These are phyloP conservation scores for Trisateles emortualis DNA, from an alignment of 2,888 invertebrate species.

Conservation along the genomic window DNA sequence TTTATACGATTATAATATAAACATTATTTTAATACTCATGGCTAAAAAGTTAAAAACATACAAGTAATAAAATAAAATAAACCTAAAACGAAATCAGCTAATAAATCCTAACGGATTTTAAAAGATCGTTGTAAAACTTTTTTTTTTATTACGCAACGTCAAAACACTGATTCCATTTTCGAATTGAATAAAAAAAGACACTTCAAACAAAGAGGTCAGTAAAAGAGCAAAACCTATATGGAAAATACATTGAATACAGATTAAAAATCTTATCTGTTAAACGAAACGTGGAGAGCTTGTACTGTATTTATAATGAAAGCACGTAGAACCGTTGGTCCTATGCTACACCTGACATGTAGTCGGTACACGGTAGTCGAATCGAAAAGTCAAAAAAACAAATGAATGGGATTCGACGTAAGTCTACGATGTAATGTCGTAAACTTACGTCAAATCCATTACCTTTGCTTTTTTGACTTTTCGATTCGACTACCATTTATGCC, in stretches of 20 bases:
- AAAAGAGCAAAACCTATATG: neutral
- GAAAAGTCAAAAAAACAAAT: too few species aligned
- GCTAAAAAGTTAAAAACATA: constrained; percentile 20
- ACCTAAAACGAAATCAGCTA: constrained; percentile 24
- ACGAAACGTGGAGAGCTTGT: constrained; percentile 4
- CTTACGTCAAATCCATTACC: too few species aligned
- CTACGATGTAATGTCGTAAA: too few species aligned
- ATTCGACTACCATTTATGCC: too few species aligned
- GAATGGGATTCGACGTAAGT: too few species aligned
- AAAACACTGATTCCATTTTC: constrained; percentile 20
- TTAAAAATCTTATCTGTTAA: constrained; percentile 23
- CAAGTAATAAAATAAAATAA: constrained; percentile 26
- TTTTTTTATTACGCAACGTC: constrained; percentile 20
- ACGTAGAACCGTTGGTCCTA: too few species aligned
- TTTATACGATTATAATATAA: constrained; percentile 14
- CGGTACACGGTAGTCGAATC: too few species aligned
- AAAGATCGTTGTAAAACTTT: constrained; percentile 19
- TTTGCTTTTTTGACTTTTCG: too few species aligned
- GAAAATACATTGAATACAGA: constrained; percentile 10
- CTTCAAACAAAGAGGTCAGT: constrained; percentile 6
- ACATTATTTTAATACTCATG: neutral
- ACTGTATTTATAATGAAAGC: neutral
- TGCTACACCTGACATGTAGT: too few species aligned
- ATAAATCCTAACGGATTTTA: constrained; percentile 32
- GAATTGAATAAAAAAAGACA: constrained; percentile 8